Conservation (phyloP, 2,113 vertebrate species). For the Tor tambroides region DNA sequence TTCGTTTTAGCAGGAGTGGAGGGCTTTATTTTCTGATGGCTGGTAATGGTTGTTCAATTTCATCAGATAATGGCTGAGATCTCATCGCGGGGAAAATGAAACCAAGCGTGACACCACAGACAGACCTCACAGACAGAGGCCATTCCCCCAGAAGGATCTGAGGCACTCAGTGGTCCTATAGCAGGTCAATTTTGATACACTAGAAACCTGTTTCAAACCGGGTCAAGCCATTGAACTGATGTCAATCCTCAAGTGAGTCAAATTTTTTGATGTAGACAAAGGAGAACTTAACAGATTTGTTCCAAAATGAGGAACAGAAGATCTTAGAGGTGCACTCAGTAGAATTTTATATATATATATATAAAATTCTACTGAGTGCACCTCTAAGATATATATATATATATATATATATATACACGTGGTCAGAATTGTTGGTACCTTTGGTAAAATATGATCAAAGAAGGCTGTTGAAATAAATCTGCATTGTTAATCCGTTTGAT, state of each 20-base stretch:
- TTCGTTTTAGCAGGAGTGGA: conserved; percentile 87
- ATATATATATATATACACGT: too few relatives aligned
- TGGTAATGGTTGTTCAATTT: conserved; percentile 91
- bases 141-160: conserved; percentile 49
- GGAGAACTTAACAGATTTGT: conserved; percentile 10
- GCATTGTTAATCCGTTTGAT: too few relatives aligned
- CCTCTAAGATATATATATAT: too few relatives aligned
- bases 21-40: conserved; percentile 89
- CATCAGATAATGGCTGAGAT: conserved; percentile 94
- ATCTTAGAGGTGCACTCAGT: background rate
- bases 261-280: conserved; percentile 12
- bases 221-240: conserved; percentile 81
- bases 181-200: conserved; percentile 22
- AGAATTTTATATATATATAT: background rate
- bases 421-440: too few relatives aligned
- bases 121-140: conserved; percentile 80
- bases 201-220: conserved; percentile 46
- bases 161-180: conserved; percentile 4
- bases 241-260: background rate
- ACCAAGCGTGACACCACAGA: conserved; percentile 89
- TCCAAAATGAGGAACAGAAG: conserved; percentile 2
- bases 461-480: too few relatives aligned
- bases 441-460: too few relatives aligned
- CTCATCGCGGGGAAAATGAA: conserved; percentile 89
- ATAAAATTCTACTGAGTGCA: too few relatives aligned